Conservation (phyloP, 2,797 vertebrate genomes). For the Enteromius radiatus region DNA sequence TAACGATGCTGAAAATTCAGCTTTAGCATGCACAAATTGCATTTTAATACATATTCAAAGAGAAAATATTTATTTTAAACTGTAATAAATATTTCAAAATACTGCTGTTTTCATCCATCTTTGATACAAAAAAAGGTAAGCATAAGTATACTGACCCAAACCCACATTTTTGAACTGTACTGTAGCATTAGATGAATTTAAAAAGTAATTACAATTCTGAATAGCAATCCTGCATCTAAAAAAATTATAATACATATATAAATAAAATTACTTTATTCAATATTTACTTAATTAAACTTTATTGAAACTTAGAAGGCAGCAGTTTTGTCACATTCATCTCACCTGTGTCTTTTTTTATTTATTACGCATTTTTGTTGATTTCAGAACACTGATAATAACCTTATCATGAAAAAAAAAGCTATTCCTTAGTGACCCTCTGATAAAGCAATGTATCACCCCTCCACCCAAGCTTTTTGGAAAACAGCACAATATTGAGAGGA, state of each 20-base stretch:
- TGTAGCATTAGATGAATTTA: no score
- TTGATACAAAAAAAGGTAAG: neutral
- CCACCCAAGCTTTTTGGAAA: neutral
- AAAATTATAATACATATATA: no score
- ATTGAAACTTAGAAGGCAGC: neutral
- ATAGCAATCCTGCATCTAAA: neutral
- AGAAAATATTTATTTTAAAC: neutral
- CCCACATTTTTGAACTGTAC: neutral
- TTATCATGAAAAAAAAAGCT: neutral
- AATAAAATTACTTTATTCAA: neutral
- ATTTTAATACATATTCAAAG: neutral
- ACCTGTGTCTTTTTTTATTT: neutral
- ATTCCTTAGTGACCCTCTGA: neutral
- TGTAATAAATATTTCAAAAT: neutral
- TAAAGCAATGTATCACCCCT: neutral
- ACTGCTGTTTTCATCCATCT: neutral
- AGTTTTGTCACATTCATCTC: neutral
- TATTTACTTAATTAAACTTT: neutral
- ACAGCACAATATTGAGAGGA: slow-evolving; percentile 15
- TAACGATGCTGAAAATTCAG: neutral
- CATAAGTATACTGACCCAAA: neutral
- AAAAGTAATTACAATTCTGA: no score
- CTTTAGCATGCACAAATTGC: neutral
- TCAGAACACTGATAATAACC: neutral
- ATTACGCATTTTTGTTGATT: neutral